phyloP scores from a whole-genome alignment of 1,140 invertebrate genomes.

The Hypsibius dujardini region DNA sequence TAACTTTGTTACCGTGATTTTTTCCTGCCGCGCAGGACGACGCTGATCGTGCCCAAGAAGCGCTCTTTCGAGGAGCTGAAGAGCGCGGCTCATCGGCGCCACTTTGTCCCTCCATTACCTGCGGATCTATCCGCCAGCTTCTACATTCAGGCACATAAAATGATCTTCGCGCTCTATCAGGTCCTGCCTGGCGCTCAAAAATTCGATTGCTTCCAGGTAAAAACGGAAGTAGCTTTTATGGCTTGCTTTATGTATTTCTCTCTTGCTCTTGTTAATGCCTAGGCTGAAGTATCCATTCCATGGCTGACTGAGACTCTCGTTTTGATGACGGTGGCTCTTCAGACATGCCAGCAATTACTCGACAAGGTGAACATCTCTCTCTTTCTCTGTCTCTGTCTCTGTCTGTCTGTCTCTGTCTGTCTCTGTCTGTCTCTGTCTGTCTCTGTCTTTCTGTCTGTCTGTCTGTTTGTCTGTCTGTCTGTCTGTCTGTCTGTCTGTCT shows the following conservation, averaged over 20 bases:
- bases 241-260: too few species aligned
- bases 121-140: conserved; percentile 85
- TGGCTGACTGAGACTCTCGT: conserved; percentile 89
- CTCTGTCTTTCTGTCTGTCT: too few species aligned
- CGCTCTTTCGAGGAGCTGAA: conserved; percentile 81
- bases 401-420: background rate
- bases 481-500: too few species aligned
- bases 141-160: conserved; percentile 86
- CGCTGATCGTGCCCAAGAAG: conserved; percentile 74
- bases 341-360: conserved; percentile 83
- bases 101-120: conserved; percentile 67
- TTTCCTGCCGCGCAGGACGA: conserved; percentile 39
- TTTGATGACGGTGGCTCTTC: conserved; percentile 72
- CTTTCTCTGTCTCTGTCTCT: background rate
- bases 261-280: too few species aligned
- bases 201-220: conserved; percentile 52
- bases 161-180: conserved; percentile 84
- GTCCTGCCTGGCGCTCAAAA: conserved; percentile 58
- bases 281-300: conserved; percentile 76
- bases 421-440: too few species aligned
- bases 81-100: conserved; percentile 54
- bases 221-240: too few species aligned
- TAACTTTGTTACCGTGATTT: too few species aligned
- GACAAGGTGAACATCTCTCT: conserved; percentile 57
- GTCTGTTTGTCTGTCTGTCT: too few species aligned